Evolutionary conservation across 2,113 vertebrate species (phyloP).

Genomic region (Salvelinus sp.): DNA sequence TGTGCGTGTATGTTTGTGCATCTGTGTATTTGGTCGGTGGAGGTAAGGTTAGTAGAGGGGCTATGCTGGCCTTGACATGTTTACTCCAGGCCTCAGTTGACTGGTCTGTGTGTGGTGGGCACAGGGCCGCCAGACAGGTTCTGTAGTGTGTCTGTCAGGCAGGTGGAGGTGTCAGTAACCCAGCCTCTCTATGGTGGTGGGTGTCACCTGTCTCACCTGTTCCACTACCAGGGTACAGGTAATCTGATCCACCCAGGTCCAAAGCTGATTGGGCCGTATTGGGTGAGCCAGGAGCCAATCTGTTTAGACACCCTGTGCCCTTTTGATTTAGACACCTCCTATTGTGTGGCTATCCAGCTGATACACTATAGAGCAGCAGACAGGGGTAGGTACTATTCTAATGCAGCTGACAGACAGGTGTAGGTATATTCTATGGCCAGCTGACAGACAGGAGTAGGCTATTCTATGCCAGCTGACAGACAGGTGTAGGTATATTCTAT

Average conservation of each 20-base stretch:
- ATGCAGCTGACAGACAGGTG: slow-evolving; percentile 11
- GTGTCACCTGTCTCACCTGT: slow-evolving; percentile 60
- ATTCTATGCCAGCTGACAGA: slow-evolving; percentile 4
- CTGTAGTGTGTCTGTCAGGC: slow-evolving; percentile 37
- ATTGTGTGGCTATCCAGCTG: slow-evolving; percentile 44
- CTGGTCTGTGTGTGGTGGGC: background rate
- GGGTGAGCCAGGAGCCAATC: slow-evolving; percentile 56
- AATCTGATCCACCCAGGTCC: slow-evolving; percentile 51
- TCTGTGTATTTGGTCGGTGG: background rate
- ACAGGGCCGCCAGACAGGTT: slow-evolving; percentile 2
- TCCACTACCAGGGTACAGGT: slow-evolving; percentile 44
- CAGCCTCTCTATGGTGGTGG: slow-evolving; percentile 29
- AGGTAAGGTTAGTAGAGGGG: background rate
- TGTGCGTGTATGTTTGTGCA: background rate
- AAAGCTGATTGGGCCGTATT: slow-evolving; percentile 54
- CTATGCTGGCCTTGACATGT: background rate
- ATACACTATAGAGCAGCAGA: background rate
- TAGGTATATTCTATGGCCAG: slow-evolving; percentile 2
- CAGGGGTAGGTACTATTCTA: background rate
- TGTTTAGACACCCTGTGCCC: slow-evolving; percentile 62
- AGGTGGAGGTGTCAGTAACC: slow-evolving; percentile 56
- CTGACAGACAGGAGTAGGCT: background rate
- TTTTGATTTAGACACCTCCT: slow-evolving; percentile 58
- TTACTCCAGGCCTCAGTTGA: background rate
- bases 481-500: background rate